Percentiles rank a stretch among this genome's conserved stretches.
These are phyloP conservation scores for Phorcus lineatus DNA, from an alignment of 2,888 invertebrate species.

Conservation along the genomic window DNA sequence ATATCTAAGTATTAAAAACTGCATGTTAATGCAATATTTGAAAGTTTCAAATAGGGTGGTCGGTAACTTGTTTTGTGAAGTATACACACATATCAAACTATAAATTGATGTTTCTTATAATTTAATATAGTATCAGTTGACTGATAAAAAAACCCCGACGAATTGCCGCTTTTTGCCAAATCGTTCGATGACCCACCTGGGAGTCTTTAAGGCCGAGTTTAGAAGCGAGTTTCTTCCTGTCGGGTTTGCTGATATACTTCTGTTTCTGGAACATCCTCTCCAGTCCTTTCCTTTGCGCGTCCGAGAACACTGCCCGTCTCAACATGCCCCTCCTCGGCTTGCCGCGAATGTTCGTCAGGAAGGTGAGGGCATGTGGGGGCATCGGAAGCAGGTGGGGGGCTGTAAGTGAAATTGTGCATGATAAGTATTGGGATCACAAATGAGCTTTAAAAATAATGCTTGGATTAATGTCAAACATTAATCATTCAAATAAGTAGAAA, in stretches of 20 bases:
- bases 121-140: no score
- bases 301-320: constrained; percentile 96
- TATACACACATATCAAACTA: no score
- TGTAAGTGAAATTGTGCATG: constrained; percentile 35
- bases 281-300: constrained; percentile 94
- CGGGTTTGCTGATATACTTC: constrained; percentile 98
- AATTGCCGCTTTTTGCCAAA: no score
- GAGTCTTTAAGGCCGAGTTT: constrained; percentile 97
- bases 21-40: no score
- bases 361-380: constrained; percentile 69
- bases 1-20: no score
- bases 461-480: no score
- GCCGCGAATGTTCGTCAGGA: constrained; percentile 72
- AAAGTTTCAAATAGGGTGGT: no score
- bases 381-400: constrained; percentile 66
- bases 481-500: no score
- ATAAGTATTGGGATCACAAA: not conserved
- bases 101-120: no score
- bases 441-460: not conserved
- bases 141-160: no score
- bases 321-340: constrained; percentile 96
- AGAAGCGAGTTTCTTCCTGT: constrained; percentile 96
- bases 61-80: no score
- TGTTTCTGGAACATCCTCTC: constrained; percentile 97
- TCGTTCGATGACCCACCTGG: constrained; percentile 82